A percentile compares a stretch with the other conserved stretches of the same genome.
These are phyloP conservation scores for Laticauda laticaudata DNA, from an alignment of 2,113 vertebrate species.

Conservation along the genomic window DNA sequence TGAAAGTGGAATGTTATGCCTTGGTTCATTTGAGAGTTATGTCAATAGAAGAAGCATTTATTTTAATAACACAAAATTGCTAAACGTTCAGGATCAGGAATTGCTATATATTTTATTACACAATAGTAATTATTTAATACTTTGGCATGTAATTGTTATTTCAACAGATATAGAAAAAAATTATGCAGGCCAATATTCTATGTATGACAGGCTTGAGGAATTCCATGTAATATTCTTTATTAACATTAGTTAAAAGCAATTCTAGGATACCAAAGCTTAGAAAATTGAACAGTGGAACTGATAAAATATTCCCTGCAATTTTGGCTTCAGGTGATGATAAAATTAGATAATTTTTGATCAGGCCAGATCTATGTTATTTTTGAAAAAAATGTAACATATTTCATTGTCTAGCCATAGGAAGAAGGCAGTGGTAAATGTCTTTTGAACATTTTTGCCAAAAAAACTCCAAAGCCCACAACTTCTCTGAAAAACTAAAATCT, in stretches of 20 bases:
- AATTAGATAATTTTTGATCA: neutral
- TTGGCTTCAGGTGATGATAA: neutral
- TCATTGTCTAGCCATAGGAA: neutral
- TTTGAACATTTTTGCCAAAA: neutral
- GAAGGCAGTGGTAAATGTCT: neutral
- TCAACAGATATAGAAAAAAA: conserved; percentile 2
- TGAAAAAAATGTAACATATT: neutral
- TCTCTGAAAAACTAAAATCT: neutral
- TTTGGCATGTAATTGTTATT: neutral
- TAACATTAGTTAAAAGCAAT: neutral
- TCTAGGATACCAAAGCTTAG: neutral
- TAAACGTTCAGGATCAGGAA: conserved; percentile 10
- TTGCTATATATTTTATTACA: neutral
- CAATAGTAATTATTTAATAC: conserved; percentile 3
- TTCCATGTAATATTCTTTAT: neutral
- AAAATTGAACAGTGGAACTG: neutral
- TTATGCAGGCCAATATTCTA: neutral
- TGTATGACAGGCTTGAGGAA: neutral
- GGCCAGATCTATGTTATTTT: neutral
- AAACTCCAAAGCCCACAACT: neutral
- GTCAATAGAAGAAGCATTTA: neutral
- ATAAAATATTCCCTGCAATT: neutral
- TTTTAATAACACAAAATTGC: neutral
- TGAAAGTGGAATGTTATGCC: neutral
- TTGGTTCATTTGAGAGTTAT: conserved; percentile 15